These are phyloP conservation scores for Anastrepha ludens DNA, from an alignment of 1,140 invertebrate species.

Conservation along the genomic window DNA sequence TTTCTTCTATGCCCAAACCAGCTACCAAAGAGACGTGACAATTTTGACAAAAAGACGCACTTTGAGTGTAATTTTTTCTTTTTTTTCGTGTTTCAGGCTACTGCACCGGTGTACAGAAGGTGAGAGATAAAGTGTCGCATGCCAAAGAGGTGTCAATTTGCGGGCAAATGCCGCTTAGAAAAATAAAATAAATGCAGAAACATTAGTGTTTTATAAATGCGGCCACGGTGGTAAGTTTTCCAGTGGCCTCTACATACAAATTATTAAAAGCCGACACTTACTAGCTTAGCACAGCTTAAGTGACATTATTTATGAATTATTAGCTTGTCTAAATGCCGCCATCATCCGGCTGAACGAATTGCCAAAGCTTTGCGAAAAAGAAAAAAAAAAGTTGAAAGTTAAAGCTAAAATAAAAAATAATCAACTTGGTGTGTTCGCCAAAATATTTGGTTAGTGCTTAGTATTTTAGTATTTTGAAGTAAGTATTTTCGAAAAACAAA, in stretches of 20 bases:
- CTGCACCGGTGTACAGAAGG: background rate
- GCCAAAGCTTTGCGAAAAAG: background rate
- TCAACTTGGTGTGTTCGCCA: no score
- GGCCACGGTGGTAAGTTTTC: background rate
- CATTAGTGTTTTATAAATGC: background rate
- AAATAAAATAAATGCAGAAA: background rate
- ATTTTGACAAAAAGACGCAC: conserved; percentile 42
- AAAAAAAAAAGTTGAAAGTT: background rate
- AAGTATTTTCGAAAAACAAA: no score
- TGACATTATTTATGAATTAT: conserved; percentile 25
- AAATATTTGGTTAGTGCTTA: no score
- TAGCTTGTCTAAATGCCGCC: conserved; percentile 4
- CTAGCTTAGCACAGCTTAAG: conserved; percentile 26
- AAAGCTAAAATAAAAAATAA: background rate
- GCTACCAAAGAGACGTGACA: conserved; percentile 2
- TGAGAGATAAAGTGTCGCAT: background rate
- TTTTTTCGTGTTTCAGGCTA: background rate
- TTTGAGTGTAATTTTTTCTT: background rate
- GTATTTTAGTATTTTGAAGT: no score
- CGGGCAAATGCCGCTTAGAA: background rate
- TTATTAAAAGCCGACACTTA: background rate
- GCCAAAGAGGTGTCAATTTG: conserved; percentile 7
- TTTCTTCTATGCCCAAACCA: background rate
- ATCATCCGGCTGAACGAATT: background rate
- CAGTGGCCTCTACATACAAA: background rate